These are phyloP conservation scores for Saxidomus purpurata DNA, from an alignment of 1,140 invertebrate genomes.

Conservation along the genomic window DNA sequence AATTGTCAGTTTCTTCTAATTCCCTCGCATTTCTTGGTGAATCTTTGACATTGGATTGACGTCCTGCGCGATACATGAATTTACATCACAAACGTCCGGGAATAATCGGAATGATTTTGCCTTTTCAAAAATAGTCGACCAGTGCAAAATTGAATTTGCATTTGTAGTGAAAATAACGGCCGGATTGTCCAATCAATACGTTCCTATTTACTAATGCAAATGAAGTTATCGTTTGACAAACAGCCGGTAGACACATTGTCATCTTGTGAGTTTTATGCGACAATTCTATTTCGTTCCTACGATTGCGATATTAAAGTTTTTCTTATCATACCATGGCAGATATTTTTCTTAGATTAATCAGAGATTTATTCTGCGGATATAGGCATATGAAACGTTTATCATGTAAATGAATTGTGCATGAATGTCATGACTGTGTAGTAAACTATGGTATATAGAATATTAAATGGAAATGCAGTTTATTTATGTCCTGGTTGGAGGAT, in stretches of 20 bases:
- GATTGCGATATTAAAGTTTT: constrained; percentile 11
- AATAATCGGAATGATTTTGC: constrained; percentile 9
- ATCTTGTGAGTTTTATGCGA: constrained; percentile 36
- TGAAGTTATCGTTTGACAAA: constrained; percentile 44
- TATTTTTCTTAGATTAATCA: background rate
- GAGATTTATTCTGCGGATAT: background rate
- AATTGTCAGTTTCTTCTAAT: no score
- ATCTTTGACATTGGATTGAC: background rate
- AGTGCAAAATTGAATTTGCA: constrained; percentile 34
- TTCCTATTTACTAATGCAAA: constrained; percentile 48
- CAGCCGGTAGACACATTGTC: constrained; percentile 23
- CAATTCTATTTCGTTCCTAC: constrained; percentile 11
- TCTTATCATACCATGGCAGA: constrained; percentile 2
- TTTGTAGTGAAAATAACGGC: constrained; percentile 44
- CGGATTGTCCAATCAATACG: constrained; percentile 18
- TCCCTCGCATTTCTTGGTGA: background rate
- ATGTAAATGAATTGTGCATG: background rate
- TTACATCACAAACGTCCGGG: constrained; percentile 11
- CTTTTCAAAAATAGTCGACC: constrained; percentile 38
- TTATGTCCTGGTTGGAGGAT: no score
- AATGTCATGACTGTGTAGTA: no score
- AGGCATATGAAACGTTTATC: background rate
- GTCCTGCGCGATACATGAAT: background rate
- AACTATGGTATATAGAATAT: no score
- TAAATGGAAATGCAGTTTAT: no score